A percentile compares a stretch with the other conserved stretches of the same genome.
These are phyloP conservation scores for Otolemur garnettii DNA, from an alignment of 2,113 vertebrate species.

Conservation along the genomic window DNA sequence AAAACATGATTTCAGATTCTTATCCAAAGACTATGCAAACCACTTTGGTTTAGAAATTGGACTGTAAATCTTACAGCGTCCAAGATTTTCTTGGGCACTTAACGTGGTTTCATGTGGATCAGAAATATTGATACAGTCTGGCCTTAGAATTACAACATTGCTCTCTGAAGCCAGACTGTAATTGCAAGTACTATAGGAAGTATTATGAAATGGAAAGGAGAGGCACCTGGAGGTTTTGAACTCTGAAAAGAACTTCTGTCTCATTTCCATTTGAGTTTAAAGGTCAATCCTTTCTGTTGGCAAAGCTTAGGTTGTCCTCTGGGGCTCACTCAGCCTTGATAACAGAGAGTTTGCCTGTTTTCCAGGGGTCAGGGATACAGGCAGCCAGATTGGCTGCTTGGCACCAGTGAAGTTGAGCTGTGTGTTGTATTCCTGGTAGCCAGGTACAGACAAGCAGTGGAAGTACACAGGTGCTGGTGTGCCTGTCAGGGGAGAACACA, in stretches of 20 bases:
- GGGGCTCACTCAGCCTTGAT: neutral
- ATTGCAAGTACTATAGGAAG: constrained; percentile 17
- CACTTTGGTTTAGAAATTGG: constrained; percentile 73
- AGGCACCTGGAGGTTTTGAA: constrained; percentile 13
- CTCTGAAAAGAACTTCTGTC: constrained; percentile 29
- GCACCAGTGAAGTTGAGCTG: neutral
- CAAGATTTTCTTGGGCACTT: constrained; percentile 66
- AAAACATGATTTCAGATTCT: constrained; percentile 75
- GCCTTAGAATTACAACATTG: constrained; percentile 39
- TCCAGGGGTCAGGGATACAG: neutral
- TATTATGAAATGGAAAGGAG: constrained; percentile 16
- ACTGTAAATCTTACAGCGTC: constrained; percentile 71
- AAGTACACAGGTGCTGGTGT: neutral
- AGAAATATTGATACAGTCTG: constrained; percentile 62
- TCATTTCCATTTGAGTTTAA: constrained; percentile 53
- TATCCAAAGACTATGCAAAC: constrained; percentile 80
- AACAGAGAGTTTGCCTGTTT: neutral
- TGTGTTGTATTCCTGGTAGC: neutral
- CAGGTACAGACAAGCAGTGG: neutral
- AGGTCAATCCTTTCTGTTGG: constrained; percentile 2
- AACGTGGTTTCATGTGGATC: constrained; percentile 55
- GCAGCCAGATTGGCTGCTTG: neutral
- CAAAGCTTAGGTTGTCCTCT: constrained; percentile 23
- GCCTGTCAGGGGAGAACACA: neutral
- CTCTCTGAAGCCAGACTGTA: constrained; percentile 54